Percentiles rank a stretch among this genome's conserved stretches.
Evolutionary conservation across 2,113 vertebrate genomes (phyloP).

Genomic region (Motacilla alba): DNA sequence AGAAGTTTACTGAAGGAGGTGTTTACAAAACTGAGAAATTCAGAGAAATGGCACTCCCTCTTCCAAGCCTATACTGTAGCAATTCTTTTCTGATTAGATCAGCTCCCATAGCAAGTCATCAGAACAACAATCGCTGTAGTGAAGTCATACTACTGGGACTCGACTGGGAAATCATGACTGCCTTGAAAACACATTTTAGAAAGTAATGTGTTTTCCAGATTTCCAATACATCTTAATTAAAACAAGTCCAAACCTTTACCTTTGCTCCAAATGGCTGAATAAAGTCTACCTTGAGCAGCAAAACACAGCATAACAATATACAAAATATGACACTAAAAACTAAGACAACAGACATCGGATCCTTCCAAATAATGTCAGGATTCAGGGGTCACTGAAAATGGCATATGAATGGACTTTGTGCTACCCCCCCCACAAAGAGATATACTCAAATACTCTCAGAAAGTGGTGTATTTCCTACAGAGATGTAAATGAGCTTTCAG

Average conservation of each 20-base stretch:
- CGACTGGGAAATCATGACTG: constrained; percentile 67
- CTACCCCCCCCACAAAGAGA: background rate
- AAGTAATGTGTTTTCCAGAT: constrained; percentile 75
- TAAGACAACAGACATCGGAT: background rate
- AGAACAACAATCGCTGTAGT: constrained; percentile 65
- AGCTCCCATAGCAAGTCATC: constrained; percentile 73
- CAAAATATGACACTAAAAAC: background rate
- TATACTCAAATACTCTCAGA: background rate
- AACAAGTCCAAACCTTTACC: constrained; percentile 7
- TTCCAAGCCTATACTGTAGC: constrained; percentile 63
- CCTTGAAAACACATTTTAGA: constrained; percentile 61
- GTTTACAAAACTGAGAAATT: constrained; percentile 40
- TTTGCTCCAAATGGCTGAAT: constrained; percentile 18
- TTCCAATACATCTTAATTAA: constrained; percentile 49
- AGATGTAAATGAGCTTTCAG: background rate
- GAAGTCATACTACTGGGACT: constrained; percentile 77
- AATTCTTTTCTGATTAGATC: constrained; percentile 81
- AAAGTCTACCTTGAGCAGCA: background rate
- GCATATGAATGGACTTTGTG: background rate
- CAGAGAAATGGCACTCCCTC: constrained; percentile 66
- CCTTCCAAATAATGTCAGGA: background rate
- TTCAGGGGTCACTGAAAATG: background rate
- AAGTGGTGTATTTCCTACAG: background rate
- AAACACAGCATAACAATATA: background rate
- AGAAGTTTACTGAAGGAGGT: constrained; percentile 1